Base-by-base conservation (phyloP, 2,888 invertebrate species). In the Epinotia ramella region DNA sequence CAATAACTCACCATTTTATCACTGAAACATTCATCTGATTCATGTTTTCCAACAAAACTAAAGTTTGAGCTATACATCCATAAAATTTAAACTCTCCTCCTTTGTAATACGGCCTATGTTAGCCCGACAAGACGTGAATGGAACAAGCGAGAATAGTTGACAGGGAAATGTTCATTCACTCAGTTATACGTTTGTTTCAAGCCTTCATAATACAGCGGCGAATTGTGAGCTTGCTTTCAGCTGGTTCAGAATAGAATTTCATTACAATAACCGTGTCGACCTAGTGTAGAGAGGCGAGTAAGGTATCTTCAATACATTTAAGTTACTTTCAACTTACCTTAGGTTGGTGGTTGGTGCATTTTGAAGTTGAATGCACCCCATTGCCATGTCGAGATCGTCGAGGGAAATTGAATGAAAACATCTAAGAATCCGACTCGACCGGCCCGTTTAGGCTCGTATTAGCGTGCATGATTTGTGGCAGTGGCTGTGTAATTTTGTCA, bases 221-320 rank as follows among this genome's bases (percentile, higher is more conserved):
- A 46, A 71, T 66, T 70, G 60, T 71, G 60, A 18, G 66, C 49
- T 28, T 28, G 75, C 75, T 71, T 64, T 49, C 74, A 70, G 65
- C 24, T 12, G 65, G 40, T 70, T 56, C 65, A 66, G 65, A 75
- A 75, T 71, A 75, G 75, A 75, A 75, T 71, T 70, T 65, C 70
- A 65, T 70, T 74, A 75, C 75, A 70, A 71, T 70, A 65, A 57
- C 68, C 33, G 64, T 65, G 33, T 12, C 65, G 20, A 40, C 16
- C 4, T 20, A 44, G 40, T 24, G 20, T 4, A 57, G 33, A 9
- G 3, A 67, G 40, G 18, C 11, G 16, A 33, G 53, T 53, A 33
- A 33, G 66, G 24, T 46, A 62, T 33, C 20, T n/a, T 53, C 53
- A 16, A 24, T 24, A 28, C 16, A 60, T 40, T 40, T 0, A 40